Percentiles rank a stretch among this genome's conserved stretches.
Conservation (phyloP, 2,113 vertebrate genomes). For the Agelaius phoeniceus region DNA sequence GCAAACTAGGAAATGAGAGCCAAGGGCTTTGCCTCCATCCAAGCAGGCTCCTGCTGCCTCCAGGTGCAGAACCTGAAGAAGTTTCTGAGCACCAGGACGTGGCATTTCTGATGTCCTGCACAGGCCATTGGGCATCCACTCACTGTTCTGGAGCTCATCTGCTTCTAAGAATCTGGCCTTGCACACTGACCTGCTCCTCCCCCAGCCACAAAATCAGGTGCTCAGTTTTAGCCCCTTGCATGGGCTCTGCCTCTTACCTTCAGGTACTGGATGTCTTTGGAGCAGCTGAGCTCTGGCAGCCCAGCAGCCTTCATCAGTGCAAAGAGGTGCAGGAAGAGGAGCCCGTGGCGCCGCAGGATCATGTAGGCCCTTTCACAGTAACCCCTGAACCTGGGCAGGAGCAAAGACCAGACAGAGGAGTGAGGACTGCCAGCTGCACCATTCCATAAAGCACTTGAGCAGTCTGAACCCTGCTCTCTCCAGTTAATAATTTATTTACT, state of each 20-base stretch:
- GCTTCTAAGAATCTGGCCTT: background rate
- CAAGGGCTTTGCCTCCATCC: background rate
- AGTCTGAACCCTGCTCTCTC: background rate
- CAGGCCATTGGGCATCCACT: rapidly evolving
- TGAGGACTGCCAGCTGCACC: rapidly evolving
- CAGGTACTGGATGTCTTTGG: slow-evolving; percentile 97
- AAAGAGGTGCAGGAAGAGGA: slow-evolving; percentile 95
- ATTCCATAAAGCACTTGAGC: background rate
- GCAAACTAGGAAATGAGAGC: background rate
- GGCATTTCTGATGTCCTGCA: background rate
- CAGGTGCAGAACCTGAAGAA: background rate
- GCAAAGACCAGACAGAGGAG: background rate
- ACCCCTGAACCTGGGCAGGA: slow-evolving; percentile 85
- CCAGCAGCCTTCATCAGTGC: slow-evolving; percentile 97
- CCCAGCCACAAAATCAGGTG: background rate
- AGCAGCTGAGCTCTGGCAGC: slow-evolving; percentile 94
- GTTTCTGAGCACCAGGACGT: background rate
- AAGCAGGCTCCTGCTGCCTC: background rate
- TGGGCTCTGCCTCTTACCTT: slow-evolving; percentile 78
- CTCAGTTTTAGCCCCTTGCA: background rate
- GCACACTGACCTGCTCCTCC: background rate
- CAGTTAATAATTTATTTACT: background rate
- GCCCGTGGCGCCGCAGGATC: slow-evolving; percentile 91
- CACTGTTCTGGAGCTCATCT: background rate
- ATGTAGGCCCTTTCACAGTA: slow-evolving; percentile 94